A percentile compares a stretch with the other conserved stretches of the same genome.
phyloP scores from a whole-genome alignment of 1,140 invertebrate genomes.

The Mylabris phalerata region DNA sequence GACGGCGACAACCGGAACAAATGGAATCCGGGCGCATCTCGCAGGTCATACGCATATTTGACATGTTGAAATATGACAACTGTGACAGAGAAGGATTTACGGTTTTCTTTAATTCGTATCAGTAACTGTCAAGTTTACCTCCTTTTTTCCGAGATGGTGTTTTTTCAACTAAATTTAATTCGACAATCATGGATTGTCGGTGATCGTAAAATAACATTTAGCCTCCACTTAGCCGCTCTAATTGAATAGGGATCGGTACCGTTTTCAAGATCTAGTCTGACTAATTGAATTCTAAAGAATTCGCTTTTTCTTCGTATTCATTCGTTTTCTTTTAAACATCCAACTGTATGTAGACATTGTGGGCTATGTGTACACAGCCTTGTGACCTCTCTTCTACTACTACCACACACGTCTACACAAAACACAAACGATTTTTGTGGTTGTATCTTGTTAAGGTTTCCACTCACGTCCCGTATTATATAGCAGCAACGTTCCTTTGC shows the following conservation, averaged over 20 bases:
- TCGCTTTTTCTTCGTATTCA: conserved; percentile 2
- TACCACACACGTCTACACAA: not conserved
- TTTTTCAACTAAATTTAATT: too few species aligned
- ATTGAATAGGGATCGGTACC: conserved; percentile 1
- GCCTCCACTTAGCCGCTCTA: not conserved
- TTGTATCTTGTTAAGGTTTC: conserved; percentile 26
- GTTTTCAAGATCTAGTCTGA: not conserved
- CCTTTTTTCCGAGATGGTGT: too few species aligned
- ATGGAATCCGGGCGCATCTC: conserved; percentile 24
- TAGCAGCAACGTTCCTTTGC: conserved; percentile 26
- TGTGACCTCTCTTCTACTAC: not conserved
- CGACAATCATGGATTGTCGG: not conserved
- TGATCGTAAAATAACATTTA: conserved; percentile 2
- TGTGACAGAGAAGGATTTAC: conserved; percentile 21
- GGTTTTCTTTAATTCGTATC: conserved; percentile 22
- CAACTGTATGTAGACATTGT: not conserved
- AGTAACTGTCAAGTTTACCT: too few species aligned
- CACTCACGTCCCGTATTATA: conserved; percentile 36
- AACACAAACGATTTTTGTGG: conserved; percentile 19
- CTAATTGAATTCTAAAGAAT: conserved; percentile 25
- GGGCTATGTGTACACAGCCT: not conserved
- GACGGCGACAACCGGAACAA: conserved; percentile 25
- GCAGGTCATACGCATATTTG: conserved; percentile 23
- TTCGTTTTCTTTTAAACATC: too few species aligned
- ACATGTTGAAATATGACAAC: conserved; percentile 22